These are phyloP conservation scores for Periparus ater DNA, from an alignment of 2,797 vertebrate genomes.

Conservation along the genomic window DNA sequence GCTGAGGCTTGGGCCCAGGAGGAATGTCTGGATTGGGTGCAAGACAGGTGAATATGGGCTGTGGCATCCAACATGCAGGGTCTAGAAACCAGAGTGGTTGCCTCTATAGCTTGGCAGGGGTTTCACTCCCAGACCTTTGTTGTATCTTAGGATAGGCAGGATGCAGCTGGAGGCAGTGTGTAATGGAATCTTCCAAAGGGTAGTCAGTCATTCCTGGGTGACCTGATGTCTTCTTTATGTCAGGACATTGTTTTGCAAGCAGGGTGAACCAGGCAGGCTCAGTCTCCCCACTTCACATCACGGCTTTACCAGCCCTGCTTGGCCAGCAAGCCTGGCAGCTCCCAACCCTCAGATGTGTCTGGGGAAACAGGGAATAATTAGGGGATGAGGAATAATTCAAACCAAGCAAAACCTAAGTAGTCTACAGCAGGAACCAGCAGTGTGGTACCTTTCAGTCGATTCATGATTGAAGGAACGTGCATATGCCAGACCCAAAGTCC, in stretches of 20 bases:
- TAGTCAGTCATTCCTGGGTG: not conserved
- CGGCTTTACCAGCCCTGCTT: not conserved
- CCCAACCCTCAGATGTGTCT: not conserved
- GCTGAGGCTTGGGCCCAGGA: not conserved
- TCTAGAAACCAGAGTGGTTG: not conserved
- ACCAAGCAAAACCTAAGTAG: not conserved
- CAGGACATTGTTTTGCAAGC: accelerated
- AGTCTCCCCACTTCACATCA: not conserved
- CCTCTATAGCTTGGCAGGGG: not conserved
- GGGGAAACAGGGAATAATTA: not conserved
- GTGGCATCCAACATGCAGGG: not conserved
- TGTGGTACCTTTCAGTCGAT: accelerated
- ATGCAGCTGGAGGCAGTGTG: not conserved
- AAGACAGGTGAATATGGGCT: accelerated
- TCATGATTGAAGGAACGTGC: accelerated
- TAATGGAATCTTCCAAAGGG: not conserved
- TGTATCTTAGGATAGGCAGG: not conserved
- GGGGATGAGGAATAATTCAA: not conserved
- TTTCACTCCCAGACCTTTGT: not conserved
- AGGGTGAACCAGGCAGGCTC: not conserved
- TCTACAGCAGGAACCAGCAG: not conserved
- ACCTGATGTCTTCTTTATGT: not conserved
- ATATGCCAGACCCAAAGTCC: not conserved
- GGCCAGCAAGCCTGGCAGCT: not conserved
- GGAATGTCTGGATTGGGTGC: not conserved